Percentiles rank a stretch among this genome's conserved stretches.
Conservation (phyloP, 2,113 vertebrate species). For the Porphyrio hochstetteri region DNA sequence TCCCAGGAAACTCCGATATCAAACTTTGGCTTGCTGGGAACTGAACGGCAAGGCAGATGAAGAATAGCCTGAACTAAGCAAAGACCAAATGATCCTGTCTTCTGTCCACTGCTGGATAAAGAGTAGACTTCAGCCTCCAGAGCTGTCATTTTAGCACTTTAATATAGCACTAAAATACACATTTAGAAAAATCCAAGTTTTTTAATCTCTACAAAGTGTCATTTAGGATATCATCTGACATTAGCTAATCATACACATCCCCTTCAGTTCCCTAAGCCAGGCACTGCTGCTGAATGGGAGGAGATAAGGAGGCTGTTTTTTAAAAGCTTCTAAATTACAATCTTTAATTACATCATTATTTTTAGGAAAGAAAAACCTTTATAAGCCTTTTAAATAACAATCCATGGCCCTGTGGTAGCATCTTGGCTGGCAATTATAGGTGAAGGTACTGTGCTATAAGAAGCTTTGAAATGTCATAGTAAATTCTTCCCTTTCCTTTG, state of each 20-base stretch:
- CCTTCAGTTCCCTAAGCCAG: constrained; percentile 6
- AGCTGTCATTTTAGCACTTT: background rate
- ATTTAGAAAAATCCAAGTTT: background rate
- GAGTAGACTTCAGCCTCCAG: background rate
- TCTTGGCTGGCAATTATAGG: constrained; percentile 29
- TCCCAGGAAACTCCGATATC: background rate
- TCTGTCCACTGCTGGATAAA: background rate
- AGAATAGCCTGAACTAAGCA: background rate
- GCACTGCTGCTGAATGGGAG: background rate
- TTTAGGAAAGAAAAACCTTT: background rate
- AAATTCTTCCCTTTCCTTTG: constrained; percentile 19
- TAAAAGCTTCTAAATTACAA: constrained; percentile 42
- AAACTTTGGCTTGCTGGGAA: background rate
- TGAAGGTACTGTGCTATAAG: constrained; percentile 37
- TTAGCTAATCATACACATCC: constrained; percentile 7
- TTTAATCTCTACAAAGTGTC: background rate
- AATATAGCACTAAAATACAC: background rate
- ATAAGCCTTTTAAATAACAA: constrained; percentile 67
- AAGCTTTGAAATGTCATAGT: constrained; percentile 63
- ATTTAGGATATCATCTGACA: background rate
- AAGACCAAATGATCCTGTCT: background rate
- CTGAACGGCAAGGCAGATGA: background rate
- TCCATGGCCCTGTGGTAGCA: background rate
- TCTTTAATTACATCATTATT: constrained; percentile 58
- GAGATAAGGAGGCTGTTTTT: constrained; percentile 2